These are phyloP conservation scores for Drosophila austrosaltans DNA, from an alignment of 2,888 invertebrate species.

Conservation along the genomic window DNA sequence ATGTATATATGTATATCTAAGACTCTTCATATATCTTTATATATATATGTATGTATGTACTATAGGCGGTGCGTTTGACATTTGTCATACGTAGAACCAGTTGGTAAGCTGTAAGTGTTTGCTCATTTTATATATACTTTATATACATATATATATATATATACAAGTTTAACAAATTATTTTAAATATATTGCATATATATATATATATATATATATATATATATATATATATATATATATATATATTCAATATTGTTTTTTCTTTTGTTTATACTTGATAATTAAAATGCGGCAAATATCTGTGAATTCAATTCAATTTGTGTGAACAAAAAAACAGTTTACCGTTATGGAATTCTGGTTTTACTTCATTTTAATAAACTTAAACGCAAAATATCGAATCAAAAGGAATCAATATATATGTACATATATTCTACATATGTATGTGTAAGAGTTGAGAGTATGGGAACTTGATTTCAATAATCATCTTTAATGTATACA, in stretches of 20 bases:
- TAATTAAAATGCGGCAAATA: conserved; percentile 18
- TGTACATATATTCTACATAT: too few relatives aligned
- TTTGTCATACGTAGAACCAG: conserved; percentile 6
- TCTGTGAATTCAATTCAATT: conserved; percentile 14
- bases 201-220: not conserved
- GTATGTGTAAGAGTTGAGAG: not conserved
- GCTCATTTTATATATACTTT: not conserved
- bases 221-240: not conserved
- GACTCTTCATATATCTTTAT: not conserved
- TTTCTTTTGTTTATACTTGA: conserved; percentile 4
- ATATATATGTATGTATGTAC: not conserved
- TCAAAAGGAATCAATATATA: conserved; percentile 15
- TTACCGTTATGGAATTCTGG: conserved; percentile 37
- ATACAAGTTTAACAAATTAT: conserved; percentile 5
- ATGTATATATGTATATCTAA: too few relatives aligned
- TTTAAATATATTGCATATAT: conserved; percentile 2
- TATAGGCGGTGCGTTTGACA: not conserved
- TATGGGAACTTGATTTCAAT: conserved; percentile 1
- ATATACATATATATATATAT: not conserved
- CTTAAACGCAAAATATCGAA: conserved; percentile 19
- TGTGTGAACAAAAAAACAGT: conserved; percentile 31
- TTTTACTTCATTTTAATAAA: conserved; percentile 3
- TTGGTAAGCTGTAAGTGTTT: conserved; percentile 10
- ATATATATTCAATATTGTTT: not conserved
- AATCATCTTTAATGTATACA: not conserved